Evolutionary conservation across 2,113 vertebrate genomes (phyloP), one percentile per base, ranked within the genome.

Genomic region (Solea solea): DNA sequence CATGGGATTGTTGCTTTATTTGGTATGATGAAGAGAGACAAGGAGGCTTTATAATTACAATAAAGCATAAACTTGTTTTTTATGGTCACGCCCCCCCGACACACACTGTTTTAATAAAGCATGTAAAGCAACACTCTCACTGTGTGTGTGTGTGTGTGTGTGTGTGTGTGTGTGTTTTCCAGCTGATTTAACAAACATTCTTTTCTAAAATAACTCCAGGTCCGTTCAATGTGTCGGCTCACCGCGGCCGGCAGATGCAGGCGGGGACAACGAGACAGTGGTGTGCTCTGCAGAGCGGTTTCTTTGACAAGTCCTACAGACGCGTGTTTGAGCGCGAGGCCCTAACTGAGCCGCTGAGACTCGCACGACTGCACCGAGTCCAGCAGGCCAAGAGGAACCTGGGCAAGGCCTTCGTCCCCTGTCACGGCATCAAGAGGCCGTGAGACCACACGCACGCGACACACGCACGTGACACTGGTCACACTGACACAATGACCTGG

Each of bases 341-440:
- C 10, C 90, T 95, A 3, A 83, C 83, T 28, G 93, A 94, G 70
- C 85, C 89, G 1, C 71, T 95, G 72, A 95, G 90, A 88, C 76
- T 94, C 62, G 91, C 92, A 39, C 93, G 94, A 68, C 92, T 88
- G 53, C 73, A 89, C 15, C 92, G 91, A 84, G 83, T 95, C 78
- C 89, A 93, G 72, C 93, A 95, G 84, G 76, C 94, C 64, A 95
- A 95, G 86, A 96, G 93, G 83, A 97, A 96, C 65, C 2, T 97
- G 54, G 76, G 90, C 70, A 96, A 93, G 88, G 84, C 95, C 21
- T 97, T 97, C 76, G 77, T 96, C 15, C 95, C 96, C 46, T 94
- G 84, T 68, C 94, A 76, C 21, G 94, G 94, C 74, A 84, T 92
- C 45, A 97, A 95, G 85, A 91, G 83, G 64, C 81, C 73, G 96